phyloP scores from a whole-genome alignment of 1,140 invertebrate species.

The Kradibia gibbosae region DNA sequence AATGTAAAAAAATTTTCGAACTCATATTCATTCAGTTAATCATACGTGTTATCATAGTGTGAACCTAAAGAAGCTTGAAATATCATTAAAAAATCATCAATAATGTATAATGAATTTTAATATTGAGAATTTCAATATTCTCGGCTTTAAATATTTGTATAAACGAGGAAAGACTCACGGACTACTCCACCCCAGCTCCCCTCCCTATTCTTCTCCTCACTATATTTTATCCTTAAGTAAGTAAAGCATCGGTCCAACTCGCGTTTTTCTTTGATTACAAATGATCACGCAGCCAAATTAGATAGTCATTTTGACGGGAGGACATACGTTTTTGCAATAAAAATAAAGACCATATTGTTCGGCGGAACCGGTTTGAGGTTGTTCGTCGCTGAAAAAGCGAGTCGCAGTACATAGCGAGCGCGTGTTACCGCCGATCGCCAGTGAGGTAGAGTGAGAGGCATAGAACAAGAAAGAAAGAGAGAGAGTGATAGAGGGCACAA shows the following conservation, averaged over 20 bases:
- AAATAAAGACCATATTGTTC: slow-evolving; percentile 24
- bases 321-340: slow-evolving; percentile 1
- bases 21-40: background rate
- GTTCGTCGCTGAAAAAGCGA: slow-evolving; percentile 23
- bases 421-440: background rate
- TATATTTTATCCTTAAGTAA: background rate
- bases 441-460: background rate
- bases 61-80: background rate
- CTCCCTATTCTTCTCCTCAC: background rate
- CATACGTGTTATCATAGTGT: background rate
- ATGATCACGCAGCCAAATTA: background rate
- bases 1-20: background rate
- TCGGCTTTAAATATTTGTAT: background rate
- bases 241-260: too few species aligned
- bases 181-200: background rate
- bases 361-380: slow-evolving; percentile 29
- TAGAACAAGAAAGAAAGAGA: background rate
- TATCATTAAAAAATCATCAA: background rate
- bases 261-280: too few species aligned
- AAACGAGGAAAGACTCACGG: background rate
- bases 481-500: background rate
- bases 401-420: slow-evolving; percentile 1
- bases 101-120: background rate
- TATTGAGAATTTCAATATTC: background rate
- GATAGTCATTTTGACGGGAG: background rate